Percentiles rank a stretch among this genome's conserved stretches.
Evolutionary conservation across 2,113 vertebrate species (phyloP).

Genomic region (Callithrix jacchus): DNA sequence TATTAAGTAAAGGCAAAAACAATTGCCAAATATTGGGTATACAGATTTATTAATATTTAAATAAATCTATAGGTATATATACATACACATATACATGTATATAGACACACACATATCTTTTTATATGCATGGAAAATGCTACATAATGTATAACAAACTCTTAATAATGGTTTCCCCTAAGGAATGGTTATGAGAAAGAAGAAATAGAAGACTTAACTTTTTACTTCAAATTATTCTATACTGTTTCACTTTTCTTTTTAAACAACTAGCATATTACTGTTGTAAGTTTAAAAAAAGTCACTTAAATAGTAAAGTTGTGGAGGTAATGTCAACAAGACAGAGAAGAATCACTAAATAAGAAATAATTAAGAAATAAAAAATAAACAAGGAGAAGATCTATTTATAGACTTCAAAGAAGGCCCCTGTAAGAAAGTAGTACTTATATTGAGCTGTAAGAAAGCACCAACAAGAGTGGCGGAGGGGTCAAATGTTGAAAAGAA

Average conservation of each 20-base stretch:
- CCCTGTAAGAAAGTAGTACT: background rate
- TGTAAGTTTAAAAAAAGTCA: background rate
- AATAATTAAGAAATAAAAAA: background rate
- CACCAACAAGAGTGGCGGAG: background rate
- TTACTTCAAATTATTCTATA: background rate
- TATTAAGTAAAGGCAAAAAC: slow-evolving; percentile 24
- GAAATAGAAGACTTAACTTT: background rate
- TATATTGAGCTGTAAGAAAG: background rate
- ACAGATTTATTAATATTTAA: background rate
- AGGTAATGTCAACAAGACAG: background rate
- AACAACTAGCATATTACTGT: background rate
- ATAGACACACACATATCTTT: background rate
- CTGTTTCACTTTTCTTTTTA: background rate
- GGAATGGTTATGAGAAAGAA: background rate
- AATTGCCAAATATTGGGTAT: background rate
- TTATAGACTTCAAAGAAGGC: background rate
- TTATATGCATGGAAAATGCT: background rate
- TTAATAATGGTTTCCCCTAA: background rate
- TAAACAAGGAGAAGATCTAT: background rate
- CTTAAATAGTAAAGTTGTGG: background rate
- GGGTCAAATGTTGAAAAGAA: background rate
- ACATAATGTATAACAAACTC: background rate
- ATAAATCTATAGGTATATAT: background rate
- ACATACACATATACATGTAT: background rate
- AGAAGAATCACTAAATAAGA: background rate